These are phyloP conservation scores for Slavum lentiscoides DNA, from an alignment of 2,888 invertebrate genomes.

Conservation along the genomic window DNA sequence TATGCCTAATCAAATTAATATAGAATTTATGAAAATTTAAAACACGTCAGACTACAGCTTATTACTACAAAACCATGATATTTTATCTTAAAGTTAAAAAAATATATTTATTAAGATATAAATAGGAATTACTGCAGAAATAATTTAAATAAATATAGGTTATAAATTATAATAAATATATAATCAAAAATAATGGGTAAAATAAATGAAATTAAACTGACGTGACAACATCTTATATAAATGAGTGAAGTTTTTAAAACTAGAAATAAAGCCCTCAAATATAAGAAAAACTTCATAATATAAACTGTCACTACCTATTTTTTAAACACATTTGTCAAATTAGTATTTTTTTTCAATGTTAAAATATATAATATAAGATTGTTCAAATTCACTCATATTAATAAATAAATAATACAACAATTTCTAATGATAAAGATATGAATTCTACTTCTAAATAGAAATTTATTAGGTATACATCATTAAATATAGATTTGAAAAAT, in stretches of 20 bases:
- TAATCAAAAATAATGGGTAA: slow-evolving; percentile 7
- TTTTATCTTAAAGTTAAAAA: slow-evolving; percentile 35
- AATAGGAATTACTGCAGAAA: slow-evolving; percentile 50
- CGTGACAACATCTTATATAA: not conserved
- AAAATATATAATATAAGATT: slow-evolving; percentile 40
- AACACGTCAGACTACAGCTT: slow-evolving; percentile 34
- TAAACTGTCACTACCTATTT: not conserved
- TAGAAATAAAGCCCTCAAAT: not conserved
- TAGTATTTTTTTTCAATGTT: not conserved
- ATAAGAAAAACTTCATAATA: slow-evolving; percentile 8
- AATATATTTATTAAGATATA: slow-evolving; percentile 33
- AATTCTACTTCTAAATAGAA: slow-evolving; percentile 19
- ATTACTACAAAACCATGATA: slow-evolving; percentile 39
- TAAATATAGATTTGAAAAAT: slow-evolving; percentile 32
- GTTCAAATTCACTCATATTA: slow-evolving; percentile 44
- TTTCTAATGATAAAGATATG: slow-evolving; percentile 20
- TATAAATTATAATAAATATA: slow-evolving; percentile 12
- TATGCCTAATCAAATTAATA: slow-evolving; percentile 37
- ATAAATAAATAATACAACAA: slow-evolving; percentile 40
- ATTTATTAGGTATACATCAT: slow-evolving; percentile 29
- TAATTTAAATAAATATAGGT: slow-evolving; percentile 49
- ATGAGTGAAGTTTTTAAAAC: not conserved
- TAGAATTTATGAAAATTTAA: slow-evolving; percentile 42
- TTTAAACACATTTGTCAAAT: not conserved
- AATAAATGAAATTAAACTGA: slow-evolving; percentile 27